Conservation (phyloP, 2,888 invertebrate species). For the Flexamia atlantica region DNA sequence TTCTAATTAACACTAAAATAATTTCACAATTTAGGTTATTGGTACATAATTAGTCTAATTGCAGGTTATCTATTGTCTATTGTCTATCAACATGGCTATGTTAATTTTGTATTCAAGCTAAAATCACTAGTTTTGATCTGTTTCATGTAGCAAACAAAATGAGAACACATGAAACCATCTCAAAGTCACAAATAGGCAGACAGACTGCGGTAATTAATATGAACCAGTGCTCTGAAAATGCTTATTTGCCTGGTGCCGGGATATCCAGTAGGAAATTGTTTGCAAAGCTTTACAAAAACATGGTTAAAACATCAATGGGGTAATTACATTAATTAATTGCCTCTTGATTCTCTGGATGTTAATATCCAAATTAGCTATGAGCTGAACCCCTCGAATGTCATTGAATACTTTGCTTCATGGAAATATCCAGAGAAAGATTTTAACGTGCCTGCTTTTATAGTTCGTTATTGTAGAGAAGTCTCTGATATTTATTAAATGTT, state of each 20-base stretch:
- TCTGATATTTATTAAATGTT: no score
- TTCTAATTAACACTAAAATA: no score
- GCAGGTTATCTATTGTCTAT: no score
- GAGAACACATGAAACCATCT: not conserved
- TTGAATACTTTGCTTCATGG: not conserved
- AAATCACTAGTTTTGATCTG: not conserved
- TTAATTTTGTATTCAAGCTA: not conserved
- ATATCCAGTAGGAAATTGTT: not conserved
- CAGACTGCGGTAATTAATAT: conserved; percentile 20
- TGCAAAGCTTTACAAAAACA: conserved; percentile 23
- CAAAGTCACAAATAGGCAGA: not conserved
- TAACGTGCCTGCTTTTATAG: no score
- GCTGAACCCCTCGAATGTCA: not conserved
- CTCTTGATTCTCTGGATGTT: not conserved
- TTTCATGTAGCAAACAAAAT: not conserved
- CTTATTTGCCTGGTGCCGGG: not conserved
- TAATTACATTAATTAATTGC: conserved; percentile 38
- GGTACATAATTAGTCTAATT: no score
- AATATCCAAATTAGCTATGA: not conserved
- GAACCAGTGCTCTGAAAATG: conserved; percentile 24
- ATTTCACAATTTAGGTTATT: no score
- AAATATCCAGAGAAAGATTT: not conserved
- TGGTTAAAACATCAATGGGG: not conserved
- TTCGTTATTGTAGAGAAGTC: no score
- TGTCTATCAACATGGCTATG: no score